Conservation (phyloP, 2,888 invertebrate genomes). For the Stenoptilia bipunctidactyla region DNA sequence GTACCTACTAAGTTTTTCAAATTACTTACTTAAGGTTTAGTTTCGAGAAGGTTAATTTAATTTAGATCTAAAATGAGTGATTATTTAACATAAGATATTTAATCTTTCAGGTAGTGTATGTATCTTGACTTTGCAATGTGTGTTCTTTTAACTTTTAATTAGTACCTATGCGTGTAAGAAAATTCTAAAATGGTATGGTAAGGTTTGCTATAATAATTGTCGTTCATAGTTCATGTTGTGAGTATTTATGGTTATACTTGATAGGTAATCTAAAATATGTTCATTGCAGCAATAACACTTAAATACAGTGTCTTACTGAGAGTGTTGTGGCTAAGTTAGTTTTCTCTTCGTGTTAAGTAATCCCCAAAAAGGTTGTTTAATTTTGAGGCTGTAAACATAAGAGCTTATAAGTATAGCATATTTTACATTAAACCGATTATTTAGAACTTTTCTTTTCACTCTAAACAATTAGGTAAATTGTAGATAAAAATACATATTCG, state of each 20-base stretch:
- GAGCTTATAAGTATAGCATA: too few relatives aligned
- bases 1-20: slow-evolving; percentile 12
- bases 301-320: slow-evolving; percentile 49
- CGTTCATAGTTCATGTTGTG: too few relatives aligned
- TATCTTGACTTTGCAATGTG: too few relatives aligned
- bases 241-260: too few relatives aligned
- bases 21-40: slow-evolving; percentile 9
- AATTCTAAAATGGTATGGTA: too few relatives aligned
- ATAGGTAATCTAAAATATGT: slow-evolving; percentile 11
- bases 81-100: slow-evolving; percentile 16
- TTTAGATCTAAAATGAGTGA: slow-evolving; percentile 9
- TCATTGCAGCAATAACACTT: slow-evolving; percentile 38
- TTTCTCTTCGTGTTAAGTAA: slow-evolving; percentile 32
- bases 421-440: too few relatives aligned
- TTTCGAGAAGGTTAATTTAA: slow-evolving; percentile 9
- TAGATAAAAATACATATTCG: too few relatives aligned
- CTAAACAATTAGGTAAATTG: too few relatives aligned
- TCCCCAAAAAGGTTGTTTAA: slow-evolving; percentile 43
- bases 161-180: slow-evolving; percentile 6
- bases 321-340: slow-evolving; percentile 47
- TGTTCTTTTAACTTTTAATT: too few relatives aligned
- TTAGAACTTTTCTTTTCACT: too few relatives aligned
- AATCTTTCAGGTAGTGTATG: slow-evolving; percentile 4
- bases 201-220: too few relatives aligned
- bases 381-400: slow-evolving; percentile 38